Percentiles rank a stretch among this genome's conserved stretches.
Evolutionary conservation across 2,113 vertebrate species (phyloP).

Genomic region (Prolemur simus): DNA sequence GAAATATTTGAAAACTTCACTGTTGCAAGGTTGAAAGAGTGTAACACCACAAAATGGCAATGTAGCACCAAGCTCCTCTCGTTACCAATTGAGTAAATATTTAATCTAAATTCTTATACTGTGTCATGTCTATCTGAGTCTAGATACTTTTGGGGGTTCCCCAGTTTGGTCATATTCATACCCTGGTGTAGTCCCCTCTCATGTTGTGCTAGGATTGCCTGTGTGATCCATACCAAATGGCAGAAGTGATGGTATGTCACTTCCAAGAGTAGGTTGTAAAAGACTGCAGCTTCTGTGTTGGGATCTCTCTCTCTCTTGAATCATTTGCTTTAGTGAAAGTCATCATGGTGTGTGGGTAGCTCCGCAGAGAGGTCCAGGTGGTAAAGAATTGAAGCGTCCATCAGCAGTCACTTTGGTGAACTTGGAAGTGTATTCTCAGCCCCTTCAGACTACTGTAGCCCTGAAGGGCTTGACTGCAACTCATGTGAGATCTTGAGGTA

Average conservation of each 20-base stretch:
- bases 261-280: background rate
- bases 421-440: background rate
- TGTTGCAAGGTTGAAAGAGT: background rate
- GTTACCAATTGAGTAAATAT: constrained; percentile 1
- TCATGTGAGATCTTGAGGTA: background rate
- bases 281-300: background rate
- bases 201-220: background rate
- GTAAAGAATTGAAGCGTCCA: background rate
- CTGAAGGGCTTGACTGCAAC: background rate
- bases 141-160: background rate
- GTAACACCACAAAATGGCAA: background rate
- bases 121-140: background rate
- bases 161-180: background rate
- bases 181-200: background rate
- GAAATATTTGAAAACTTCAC: background rate
- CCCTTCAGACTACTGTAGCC: background rate
- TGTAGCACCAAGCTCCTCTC: background rate
- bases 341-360: background rate
- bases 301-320: background rate
- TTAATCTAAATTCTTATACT: background rate
- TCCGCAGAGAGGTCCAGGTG: background rate
- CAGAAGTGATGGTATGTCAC: background rate
- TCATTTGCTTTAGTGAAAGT: background rate
- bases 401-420: background rate
- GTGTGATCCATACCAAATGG: background rate